Evolutionary conservation across 2,113 vertebrate genomes (phyloP).

Genomic region (Ceyx melanurus): DNA sequence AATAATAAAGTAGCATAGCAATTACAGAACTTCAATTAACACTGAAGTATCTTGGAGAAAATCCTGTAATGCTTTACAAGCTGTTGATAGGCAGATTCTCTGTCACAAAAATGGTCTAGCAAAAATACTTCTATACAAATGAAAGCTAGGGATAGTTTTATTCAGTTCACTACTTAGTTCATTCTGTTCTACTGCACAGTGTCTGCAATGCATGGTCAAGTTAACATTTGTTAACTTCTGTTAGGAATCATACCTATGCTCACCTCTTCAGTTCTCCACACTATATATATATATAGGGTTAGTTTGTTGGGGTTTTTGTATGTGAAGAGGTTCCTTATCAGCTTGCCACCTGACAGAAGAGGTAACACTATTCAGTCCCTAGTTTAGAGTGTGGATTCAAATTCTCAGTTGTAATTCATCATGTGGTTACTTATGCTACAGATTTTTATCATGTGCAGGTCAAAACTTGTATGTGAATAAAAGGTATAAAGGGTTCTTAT

Average conservation of each 20-base stretch:
- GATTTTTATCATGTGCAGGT: neutral
- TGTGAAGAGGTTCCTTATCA: neutral
- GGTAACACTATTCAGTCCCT: neutral
- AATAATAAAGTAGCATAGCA: neutral
- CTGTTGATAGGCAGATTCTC: neutral
- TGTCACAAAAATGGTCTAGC: neutral
- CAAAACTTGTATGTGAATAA: neutral
- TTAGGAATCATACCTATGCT: neutral
- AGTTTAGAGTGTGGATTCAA: neutral
- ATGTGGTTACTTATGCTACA: neutral
- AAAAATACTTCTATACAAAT: neutral
- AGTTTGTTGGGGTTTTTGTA: too few relatives aligned
- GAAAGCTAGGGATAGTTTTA: neutral
- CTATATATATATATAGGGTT: rapidly evolving
- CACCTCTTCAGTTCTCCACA: neutral
- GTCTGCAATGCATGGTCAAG: neutral
- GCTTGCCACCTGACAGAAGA: neutral
- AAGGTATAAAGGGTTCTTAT: neutral
- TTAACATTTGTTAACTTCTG: neutral
- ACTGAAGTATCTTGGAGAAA: neutral
- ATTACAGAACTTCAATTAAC: neutral
- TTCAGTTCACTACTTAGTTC: neutral
- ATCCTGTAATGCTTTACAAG: neutral
- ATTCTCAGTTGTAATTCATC: neutral
- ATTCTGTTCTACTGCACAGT: neutral